Percentiles rank a stretch among this genome's conserved stretches.
These are phyloP conservation scores for Disparrhopalites patrizii DNA, from an alignment of 2,888 invertebrate genomes.

Conservation along the genomic window DNA sequence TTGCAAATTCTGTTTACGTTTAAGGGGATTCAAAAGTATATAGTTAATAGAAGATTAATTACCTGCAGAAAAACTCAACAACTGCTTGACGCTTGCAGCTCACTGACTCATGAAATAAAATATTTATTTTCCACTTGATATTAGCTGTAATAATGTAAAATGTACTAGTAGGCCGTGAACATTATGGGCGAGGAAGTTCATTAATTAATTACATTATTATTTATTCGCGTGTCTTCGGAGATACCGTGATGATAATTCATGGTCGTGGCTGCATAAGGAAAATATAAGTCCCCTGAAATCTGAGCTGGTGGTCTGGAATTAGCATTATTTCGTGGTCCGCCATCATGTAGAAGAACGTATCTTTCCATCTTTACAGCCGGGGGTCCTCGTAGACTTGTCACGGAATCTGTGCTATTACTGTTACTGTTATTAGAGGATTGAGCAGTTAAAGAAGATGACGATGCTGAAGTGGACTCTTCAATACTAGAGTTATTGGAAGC, in stretches of 20 bases:
- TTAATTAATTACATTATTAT: slow-evolving; percentile 14
- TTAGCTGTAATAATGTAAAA: too few relatives aligned
- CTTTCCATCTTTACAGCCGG: slow-evolving; percentile 20
- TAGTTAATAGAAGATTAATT: too few relatives aligned
- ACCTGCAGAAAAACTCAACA: too few relatives aligned
- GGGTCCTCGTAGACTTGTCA: not conserved
- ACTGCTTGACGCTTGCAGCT: too few relatives aligned
- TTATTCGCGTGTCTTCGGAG: not conserved
- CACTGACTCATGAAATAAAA: too few relatives aligned
- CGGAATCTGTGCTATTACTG: not conserved
- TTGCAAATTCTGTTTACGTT: too few relatives aligned
- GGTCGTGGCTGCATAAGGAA: not conserved
- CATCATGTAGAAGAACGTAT: slow-evolving; percentile 1
- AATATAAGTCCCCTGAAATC: not conserved
- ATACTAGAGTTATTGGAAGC: not conserved
- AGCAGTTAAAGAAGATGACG: not conserved
- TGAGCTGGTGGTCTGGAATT: not conserved
- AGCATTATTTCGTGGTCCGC: slow-evolving; percentile 1
- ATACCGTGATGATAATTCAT: not conserved
- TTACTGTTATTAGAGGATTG: not conserved
- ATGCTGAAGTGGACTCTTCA: not conserved
- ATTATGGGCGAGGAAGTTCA: too few relatives aligned
- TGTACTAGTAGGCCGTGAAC: too few relatives aligned
- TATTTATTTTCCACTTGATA: too few relatives aligned
- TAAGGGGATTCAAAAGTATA: too few relatives aligned